phyloP scores from a whole-genome alignment of 2,888 invertebrate species.

The Zeuzera pyrina region DNA sequence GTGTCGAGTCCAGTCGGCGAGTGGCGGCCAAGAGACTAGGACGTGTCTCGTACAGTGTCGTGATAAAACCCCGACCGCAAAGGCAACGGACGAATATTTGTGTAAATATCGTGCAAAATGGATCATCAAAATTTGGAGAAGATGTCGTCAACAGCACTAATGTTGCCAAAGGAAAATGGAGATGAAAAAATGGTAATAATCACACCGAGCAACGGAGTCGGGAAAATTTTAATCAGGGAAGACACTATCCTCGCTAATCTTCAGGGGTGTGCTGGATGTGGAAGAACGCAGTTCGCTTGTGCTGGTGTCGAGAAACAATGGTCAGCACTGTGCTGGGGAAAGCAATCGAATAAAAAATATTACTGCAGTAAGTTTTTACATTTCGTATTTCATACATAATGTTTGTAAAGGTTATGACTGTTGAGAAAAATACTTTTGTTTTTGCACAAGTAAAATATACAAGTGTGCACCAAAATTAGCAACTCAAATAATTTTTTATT shows the following conservation, averaged over 20 bases:
- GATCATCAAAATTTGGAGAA: slow-evolving; percentile 29
- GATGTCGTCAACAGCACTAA: slow-evolving; percentile 23
- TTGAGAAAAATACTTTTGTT: too few relatives aligned
- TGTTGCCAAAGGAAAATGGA: slow-evolving; percentile 29
- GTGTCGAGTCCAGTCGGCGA: too few relatives aligned
- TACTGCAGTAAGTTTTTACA: slow-evolving; percentile 59
- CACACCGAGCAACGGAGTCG: slow-evolving; percentile 25
- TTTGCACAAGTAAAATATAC: too few relatives aligned
- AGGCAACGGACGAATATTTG: too few relatives aligned
- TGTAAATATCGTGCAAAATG: slow-evolving; percentile 19
- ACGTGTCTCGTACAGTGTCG: too few relatives aligned
- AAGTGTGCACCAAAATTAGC: too few relatives aligned
- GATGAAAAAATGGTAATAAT: slow-evolving; percentile 34
- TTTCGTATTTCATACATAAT: too few relatives aligned
- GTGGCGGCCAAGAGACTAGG: too few relatives aligned
- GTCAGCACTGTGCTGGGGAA: slow-evolving; percentile 60
- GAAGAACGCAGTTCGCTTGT: slow-evolving; percentile 47
- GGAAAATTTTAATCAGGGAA: slow-evolving; percentile 48
- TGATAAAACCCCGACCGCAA: background rate
- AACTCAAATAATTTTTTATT: too few relatives aligned
- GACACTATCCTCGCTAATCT: slow-evolving; percentile 51
- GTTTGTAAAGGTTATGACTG: too few relatives aligned
- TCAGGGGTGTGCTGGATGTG: slow-evolving; percentile 52
- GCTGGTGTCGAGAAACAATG: slow-evolving; percentile 48
- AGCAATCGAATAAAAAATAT: slow-evolving; percentile 48